Evolutionary conservation across 2,888 invertebrate genomes (phyloP).

Genomic region (Ophonus ardosiacus): DNA sequence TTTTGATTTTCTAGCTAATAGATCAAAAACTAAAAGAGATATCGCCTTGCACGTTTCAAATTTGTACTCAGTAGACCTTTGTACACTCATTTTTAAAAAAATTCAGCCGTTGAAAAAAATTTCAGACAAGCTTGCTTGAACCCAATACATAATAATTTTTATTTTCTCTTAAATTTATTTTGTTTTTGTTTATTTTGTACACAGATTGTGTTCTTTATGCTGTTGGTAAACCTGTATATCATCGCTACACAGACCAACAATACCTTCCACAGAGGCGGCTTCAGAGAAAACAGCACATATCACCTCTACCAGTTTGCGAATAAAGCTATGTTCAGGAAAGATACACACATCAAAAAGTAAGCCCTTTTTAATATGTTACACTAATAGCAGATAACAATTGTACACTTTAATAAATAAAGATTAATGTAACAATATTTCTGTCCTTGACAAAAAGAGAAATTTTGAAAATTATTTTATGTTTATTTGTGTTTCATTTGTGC

Average conservation of each 20-base stretch:
- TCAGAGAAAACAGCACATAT: constrained; percentile 83
- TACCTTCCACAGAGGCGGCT: constrained; percentile 77
- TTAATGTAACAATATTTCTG: background rate
- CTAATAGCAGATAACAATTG: no score
- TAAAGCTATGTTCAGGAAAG: constrained; percentile 82
- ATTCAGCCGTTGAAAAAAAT: no score
- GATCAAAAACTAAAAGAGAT: no score
- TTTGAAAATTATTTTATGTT: no score
- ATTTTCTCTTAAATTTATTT: background rate
- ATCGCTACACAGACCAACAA: constrained; percentile 85
- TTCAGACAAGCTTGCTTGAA: background rate
- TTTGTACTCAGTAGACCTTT: background rate
- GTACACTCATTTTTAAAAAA: background rate
- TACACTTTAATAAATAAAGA: no score
- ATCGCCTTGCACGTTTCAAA: no score
- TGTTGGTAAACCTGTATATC: constrained; percentile 95
- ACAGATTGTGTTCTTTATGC: constrained; percentile 91
- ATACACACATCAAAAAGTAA: constrained; percentile 76
- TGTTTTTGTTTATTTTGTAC: background rate
- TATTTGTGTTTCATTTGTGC: no score
- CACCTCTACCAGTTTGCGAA: constrained; percentile 87
- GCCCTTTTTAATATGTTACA: background rate
- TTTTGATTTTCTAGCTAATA: no score
- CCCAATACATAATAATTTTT: background rate
- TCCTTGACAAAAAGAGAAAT: no score